Evolutionary conservation across 2,888 invertebrate genomes (phyloP).

Genomic region (Lepidocyrtinus sp.): DNA sequence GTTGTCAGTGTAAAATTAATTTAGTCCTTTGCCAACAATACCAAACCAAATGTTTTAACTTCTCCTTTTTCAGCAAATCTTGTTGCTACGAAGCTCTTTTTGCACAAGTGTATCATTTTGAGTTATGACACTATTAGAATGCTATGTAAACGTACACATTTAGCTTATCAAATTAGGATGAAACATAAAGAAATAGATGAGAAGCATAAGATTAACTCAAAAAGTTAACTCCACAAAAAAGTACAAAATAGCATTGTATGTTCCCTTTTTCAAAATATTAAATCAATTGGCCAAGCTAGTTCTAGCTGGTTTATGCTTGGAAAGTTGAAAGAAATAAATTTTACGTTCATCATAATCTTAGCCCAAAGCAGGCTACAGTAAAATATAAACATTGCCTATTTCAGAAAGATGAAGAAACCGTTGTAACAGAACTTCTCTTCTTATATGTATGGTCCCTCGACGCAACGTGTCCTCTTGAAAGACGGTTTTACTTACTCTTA

Average conservation of each 20-base stretch:
- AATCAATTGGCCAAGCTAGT: neutral
- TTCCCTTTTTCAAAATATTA: neutral
- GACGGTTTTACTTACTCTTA: no score
- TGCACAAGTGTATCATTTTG: no score
- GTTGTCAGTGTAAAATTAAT: neutral
- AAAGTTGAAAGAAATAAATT: neutral
- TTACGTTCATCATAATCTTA: neutral
- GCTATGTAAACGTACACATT: constrained; percentile 2
- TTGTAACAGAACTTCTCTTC: neutral
- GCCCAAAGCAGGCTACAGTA: neutral
- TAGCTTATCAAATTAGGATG: constrained; percentile 2
- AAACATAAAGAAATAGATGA: neutral
- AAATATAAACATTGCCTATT: constrained; percentile 7
- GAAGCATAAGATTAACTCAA: neutral
- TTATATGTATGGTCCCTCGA: no score
- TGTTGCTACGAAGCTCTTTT: neutral
- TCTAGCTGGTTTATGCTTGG: neutral
- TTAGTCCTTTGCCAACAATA: neutral
- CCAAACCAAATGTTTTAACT: neutral
- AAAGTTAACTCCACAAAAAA: neutral
- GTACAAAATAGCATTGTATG: no score
- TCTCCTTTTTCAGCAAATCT: neutral
- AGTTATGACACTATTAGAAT: constrained; percentile 10
- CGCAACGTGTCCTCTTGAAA: no score
- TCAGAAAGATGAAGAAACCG: constrained; percentile 10